Conservation (phyloP, 2,888 invertebrate genomes). For the Lordiphosa andalusiaca region DNA sequence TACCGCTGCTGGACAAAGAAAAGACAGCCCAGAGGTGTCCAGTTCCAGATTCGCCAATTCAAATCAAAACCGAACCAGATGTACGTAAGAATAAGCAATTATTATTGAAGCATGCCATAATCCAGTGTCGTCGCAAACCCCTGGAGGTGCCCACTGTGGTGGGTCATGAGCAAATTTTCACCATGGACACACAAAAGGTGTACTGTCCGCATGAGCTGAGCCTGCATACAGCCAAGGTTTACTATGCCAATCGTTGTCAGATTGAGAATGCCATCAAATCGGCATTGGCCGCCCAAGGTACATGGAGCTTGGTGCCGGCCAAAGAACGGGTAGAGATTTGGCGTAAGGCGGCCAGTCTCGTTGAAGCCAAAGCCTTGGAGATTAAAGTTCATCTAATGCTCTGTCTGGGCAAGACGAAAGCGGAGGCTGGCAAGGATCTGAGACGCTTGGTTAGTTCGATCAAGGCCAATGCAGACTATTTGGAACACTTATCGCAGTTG, state of each 20-base stretch:
- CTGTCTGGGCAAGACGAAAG: constrained; percentile 28
- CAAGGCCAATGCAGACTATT: constrained; percentile 34
- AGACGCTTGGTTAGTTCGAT: constrained; percentile 19
- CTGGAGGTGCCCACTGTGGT: constrained; percentile 34
- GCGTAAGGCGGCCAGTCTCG: constrained; percentile 27
- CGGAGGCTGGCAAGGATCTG: constrained; percentile 27
- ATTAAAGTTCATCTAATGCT: constrained; percentile 21
- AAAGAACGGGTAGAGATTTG: constrained; percentile 32
- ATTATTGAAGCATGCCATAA: constrained; percentile 14
- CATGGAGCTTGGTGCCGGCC: constrained; percentile 25
- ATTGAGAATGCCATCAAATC: constrained; percentile 26
- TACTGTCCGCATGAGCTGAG: constrained; percentile 22
- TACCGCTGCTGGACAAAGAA: constrained; percentile 2
- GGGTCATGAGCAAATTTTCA: constrained; percentile 20
- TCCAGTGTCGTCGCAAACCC: constrained; percentile 5
- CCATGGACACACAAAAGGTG: constrained; percentile 30
- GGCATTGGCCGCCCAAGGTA: constrained; percentile 16
- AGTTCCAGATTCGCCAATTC: not conserved
- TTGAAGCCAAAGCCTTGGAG: constrained; percentile 19
- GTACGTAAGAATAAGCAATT: constrained; percentile 6
- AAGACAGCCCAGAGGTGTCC: not conserved
- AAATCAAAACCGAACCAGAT: not conserved
- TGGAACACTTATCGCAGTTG: constrained; percentile 30
- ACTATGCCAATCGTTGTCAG: constrained; percentile 35
- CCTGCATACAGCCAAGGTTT: constrained; percentile 20